phyloP scores from a whole-genome alignment of 2,888 invertebrate species.

The Urechis unicinctus region DNA sequence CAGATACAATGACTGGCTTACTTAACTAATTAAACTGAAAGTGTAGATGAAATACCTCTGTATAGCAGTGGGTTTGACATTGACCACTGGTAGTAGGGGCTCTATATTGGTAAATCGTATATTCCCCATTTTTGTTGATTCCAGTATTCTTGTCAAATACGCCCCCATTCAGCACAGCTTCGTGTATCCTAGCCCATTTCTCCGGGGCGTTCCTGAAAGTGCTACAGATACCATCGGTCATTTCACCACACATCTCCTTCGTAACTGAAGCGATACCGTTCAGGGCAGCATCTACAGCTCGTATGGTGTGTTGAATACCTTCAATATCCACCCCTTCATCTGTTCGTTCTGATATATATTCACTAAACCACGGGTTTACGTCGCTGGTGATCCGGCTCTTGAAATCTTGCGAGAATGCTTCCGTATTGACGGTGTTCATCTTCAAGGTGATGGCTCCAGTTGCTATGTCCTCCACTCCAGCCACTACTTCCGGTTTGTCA shows the following conservation, averaged over 20 bases:
- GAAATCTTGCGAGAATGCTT: conserved; percentile 11
- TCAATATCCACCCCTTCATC: conserved; percentile 15
- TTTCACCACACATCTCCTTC: neutral
- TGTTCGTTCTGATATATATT: neutral
- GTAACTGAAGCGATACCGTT: conserved; percentile 23
- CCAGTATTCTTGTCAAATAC: conserved; percentile 4
- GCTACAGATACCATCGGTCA: conserved; percentile 1
- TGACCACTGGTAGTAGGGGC: neutral
- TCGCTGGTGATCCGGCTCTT: neutral
- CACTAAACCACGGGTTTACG: neutral
- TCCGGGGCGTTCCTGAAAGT: conserved; percentile 2
- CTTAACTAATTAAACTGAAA: too few species aligned
- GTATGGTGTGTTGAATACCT: conserved; percentile 29
- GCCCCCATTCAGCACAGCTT: neutral
- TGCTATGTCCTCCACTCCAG: conserved; percentile 26
- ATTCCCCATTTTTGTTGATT: neutral
- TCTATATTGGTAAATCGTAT: conserved; percentile 6
- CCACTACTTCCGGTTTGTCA: conserved; percentile 20
- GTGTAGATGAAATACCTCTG: too few species aligned
- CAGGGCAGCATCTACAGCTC: conserved; percentile 31
- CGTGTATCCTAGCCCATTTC: conserved; percentile 2
- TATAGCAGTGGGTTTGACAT: too few species aligned
- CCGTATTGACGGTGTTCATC: neutral
- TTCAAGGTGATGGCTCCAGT: conserved; percentile 27
- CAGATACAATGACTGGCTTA: too few species aligned